These are phyloP conservation scores for Adoxophyes honmai DNA, from an alignment of 1,140 invertebrate genomes.

Conservation along the genomic window DNA sequence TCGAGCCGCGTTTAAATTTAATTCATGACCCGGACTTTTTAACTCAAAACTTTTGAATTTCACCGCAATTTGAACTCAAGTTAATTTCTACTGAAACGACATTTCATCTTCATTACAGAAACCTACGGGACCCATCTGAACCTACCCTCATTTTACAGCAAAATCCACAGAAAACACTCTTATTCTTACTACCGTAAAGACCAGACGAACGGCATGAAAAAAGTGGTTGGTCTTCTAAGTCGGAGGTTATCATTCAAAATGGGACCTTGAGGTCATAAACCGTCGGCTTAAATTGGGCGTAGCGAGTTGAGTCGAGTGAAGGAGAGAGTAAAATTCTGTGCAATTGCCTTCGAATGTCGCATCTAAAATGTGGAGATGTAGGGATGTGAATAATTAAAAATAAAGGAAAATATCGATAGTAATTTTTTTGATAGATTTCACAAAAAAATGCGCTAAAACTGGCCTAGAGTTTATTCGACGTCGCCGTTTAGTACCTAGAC, in stretches of 20 bases:
- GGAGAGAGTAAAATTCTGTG: constrained; percentile 3
- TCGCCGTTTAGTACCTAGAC: no score
- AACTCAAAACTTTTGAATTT: constrained; percentile 10
- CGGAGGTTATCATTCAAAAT: constrained; percentile 7
- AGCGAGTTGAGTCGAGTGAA: not conserved
- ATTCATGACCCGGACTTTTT: constrained; percentile 13
- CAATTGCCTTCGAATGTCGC: constrained; percentile 9
- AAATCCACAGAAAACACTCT: not conserved
- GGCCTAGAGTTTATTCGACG: no score
- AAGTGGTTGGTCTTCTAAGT: not conserved
- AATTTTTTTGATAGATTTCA: no score
- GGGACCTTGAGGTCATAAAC: not conserved
- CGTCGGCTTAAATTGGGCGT: not conserved
- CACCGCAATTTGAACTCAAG: constrained; percentile 7
- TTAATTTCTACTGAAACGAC: constrained; percentile 13
- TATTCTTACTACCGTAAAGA: not conserved
- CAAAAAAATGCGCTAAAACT: no score
- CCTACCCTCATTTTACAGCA: not conserved
- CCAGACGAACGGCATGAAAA: not conserved
- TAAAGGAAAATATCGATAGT: no score
- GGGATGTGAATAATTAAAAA: no score
- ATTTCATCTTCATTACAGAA: constrained; percentile 13
- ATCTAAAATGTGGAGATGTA: constrained; percentile 10
- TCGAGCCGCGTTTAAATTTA: constrained; percentile 8
- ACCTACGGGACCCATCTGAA: constrained; percentile 9